phyloP scores from a whole-genome alignment of 2,888 invertebrate genomes.

The Microchrysa polita region DNA sequence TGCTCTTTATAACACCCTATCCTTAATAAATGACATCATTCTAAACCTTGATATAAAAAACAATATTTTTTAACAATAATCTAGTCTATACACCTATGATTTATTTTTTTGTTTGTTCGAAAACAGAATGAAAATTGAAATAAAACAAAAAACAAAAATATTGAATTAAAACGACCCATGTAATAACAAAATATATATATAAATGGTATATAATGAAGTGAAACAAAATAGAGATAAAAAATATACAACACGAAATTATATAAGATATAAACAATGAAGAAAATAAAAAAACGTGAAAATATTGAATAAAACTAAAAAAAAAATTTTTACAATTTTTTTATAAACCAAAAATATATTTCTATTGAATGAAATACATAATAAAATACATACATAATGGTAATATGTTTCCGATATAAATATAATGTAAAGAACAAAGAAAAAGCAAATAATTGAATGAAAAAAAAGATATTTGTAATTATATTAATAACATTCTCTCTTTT shows the following conservation, averaged over 20 bases:
- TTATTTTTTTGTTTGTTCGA: constrained; percentile 45
- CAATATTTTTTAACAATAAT: constrained; percentile 49
- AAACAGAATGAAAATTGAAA: not conserved
- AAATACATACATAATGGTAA: constrained; percentile 16
- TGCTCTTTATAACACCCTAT: not conserved
- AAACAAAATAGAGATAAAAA: constrained; percentile 3
- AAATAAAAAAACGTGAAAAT: constrained; percentile 13
- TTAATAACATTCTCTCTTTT: constrained; percentile 26
- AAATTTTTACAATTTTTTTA: constrained; percentile 45
- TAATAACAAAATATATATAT: constrained; percentile 23
- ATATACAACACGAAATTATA: constrained; percentile 26
- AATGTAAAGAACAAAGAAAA: constrained; percentile 21
- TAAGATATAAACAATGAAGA: constrained; percentile 17
- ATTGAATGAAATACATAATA: constrained; percentile 19
- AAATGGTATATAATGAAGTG: constrained; percentile 15
- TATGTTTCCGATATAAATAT: constrained; percentile 15
- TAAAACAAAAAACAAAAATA: too few species aligned
- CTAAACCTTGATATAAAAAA: constrained; percentile 49
- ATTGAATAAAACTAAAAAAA: constrained; percentile 4
- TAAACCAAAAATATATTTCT: constrained; percentile 44
- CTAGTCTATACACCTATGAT: constrained; percentile 47
- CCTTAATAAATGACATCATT: constrained; percentile 30
- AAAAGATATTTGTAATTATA: constrained; percentile 38
- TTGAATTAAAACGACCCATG: constrained; percentile 13
- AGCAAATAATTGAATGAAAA: not conserved